phyloP scores from a whole-genome alignment of 1,140 invertebrate genomes.

The Bombus polaris region DNA sequence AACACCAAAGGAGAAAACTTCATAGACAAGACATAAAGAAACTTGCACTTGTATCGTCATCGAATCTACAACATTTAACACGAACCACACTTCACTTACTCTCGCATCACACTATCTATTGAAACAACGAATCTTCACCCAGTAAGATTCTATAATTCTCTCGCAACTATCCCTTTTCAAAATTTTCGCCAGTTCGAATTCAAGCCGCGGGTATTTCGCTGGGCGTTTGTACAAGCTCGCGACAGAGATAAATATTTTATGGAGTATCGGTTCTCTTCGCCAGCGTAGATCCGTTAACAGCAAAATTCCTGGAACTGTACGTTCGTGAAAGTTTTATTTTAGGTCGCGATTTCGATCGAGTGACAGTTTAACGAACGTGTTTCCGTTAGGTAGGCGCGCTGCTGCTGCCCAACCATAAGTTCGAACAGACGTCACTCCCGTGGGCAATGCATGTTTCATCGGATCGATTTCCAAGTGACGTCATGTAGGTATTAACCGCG shows the following conservation, averaged over 20 bases:
- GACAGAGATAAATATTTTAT: slow-evolving; percentile 15
- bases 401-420: slow-evolving; percentile 57
- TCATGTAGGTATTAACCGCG: slow-evolving; percentile 70
- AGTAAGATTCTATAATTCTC: background rate
- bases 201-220: background rate
- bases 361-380: slow-evolving; percentile 52
- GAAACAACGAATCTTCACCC: background rate
- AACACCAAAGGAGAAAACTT: background rate
- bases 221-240: no score
- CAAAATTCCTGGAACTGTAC: slow-evolving; percentile 14
- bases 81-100: background rate
- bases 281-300: background rate
- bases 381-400: slow-evolving; percentile 4
- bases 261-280: background rate
- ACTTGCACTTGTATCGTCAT: background rate
- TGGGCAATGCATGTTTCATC: slow-evolving; percentile 73
- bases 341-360: slow-evolving; percentile 48
- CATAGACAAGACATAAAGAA: background rate
- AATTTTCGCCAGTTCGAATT: background rate
- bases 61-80: background rate
- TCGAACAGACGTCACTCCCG: slow-evolving; percentile 72
- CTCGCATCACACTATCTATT: no score
- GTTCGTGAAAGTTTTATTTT: slow-evolving; percentile 54
- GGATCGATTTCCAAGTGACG: slow-evolving; percentile 75
- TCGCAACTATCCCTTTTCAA: background rate